Evolutionary conservation across 2,113 vertebrate genomes (phyloP), one percentile per base, ranked within the genome.

Genomic region (Maccullochella peelii): DNA sequence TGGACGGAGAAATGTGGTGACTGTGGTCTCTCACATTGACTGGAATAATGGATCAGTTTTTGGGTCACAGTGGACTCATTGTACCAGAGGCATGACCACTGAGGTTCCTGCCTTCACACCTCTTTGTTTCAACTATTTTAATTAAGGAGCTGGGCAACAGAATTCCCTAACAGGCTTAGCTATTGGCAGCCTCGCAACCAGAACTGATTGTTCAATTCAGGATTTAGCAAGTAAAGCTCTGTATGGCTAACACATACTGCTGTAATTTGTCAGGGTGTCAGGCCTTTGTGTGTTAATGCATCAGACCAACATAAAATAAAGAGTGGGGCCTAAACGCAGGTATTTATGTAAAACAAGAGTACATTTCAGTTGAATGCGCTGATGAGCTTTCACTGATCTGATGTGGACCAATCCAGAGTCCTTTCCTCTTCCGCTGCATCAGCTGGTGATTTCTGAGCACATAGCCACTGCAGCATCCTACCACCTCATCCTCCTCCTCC

Each of bases 381-480:
- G 84, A 77, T 89, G 81, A 83, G 86, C 80, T 67, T 86, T 75
- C 86, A 62, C 86, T 78, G 76, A 80, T 88, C 84, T 82, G 86
- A 77, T 86, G 80, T 85, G 90, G 86, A 88, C 88, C 77, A 78
- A 88, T 87, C 86, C 80, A 54, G 67, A 80, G 66, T 82, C 83
- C 86, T 82, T 87, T 90, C 47, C 85, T 95, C 94, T 96, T 95
- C 93, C 96, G 93, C 94, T 95, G 95, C 91, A 95, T 94, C 92
- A 96, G 95, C 94, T 94, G 94, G 92, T 94, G 95, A 95, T 96
- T 95, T 95, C 93, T 95, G 92, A 95, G 96, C 94, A 93, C 94
- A 96, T 88, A 75, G 73, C 93, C 96, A 95, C 94, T 97, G 96
- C 97, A 97, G 95, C 96, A 97, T 93, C 92, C 92, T 95, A 94